These are phyloP conservation scores for Epinephelus awoara DNA, from an alignment of 2,797 vertebrate species.

Conservation along the genomic window DNA sequence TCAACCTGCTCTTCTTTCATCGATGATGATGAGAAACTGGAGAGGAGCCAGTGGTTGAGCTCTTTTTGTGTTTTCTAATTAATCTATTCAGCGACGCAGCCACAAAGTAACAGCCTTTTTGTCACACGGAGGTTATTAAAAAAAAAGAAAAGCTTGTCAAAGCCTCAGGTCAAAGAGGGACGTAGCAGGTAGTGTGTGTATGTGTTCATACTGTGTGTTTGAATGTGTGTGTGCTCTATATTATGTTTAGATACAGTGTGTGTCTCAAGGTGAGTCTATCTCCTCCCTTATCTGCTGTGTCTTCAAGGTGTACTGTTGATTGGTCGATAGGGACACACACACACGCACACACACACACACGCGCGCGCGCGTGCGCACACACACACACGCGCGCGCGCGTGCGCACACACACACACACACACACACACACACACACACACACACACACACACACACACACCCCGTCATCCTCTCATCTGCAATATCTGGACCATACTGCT, in stretches of 20 bases:
- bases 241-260: constrained; percentile 63
- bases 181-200: constrained; percentile 1
- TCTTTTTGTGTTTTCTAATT: constrained; percentile 71
- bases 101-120: constrained; percentile 57
- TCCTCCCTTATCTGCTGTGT: constrained; percentile 76
- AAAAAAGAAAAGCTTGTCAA: constrained; percentile 35
- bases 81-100: constrained; percentile 60
- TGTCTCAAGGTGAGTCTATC: constrained; percentile 80
- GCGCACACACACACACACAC: constrained; percentile 9
- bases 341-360: constrained; percentile 30
- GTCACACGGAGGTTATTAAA: constrained; percentile 51
- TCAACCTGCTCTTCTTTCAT: constrained; percentile 54
- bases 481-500: constrained; percentile 2
- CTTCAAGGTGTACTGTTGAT: constrained; percentile 79
- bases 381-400: no score
- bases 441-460: constrained; percentile 18
- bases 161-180: constrained; percentile 46
- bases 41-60: constrained; percentile 67
- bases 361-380: no score
- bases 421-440: constrained; percentile 18
- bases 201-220: constrained; percentile 15
- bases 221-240: constrained; percentile 2
- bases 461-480: constrained; percentile 19
- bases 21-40: constrained; percentile 39
- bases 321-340: constrained; percentile 65